Conservation (phyloP, 2,797 vertebrate genomes). For the Micropoecilia bifurca region DNA sequence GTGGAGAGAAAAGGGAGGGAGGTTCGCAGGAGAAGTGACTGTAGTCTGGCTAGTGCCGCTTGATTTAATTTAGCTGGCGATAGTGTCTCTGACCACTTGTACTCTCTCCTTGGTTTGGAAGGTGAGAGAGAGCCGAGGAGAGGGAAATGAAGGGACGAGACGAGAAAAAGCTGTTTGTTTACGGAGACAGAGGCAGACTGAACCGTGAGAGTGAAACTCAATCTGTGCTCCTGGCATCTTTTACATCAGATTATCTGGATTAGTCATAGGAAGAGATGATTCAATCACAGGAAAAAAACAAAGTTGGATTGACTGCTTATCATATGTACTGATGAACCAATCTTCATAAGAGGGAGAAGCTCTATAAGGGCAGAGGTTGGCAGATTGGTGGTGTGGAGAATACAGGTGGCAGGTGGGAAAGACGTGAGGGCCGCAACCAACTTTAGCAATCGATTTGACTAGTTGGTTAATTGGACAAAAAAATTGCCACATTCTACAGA, state of each 20-base stretch:
- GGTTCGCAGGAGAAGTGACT: conserved; percentile 63
- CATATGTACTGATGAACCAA: background rate
- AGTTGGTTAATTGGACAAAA: too few species aligned
- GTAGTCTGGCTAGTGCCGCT: conserved; percentile 63
- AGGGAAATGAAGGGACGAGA: conserved; percentile 35
- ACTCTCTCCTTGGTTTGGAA: conserved; percentile 73
- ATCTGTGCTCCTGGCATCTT: background rate
- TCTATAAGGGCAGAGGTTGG: background rate
- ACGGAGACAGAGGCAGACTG: conserved; percentile 22
- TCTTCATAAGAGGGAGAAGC: background rate
- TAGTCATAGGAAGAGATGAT: background rate
- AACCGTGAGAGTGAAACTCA: conserved; percentile 13
- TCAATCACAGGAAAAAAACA: background rate
- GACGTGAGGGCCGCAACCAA: background rate
- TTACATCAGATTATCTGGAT: background rate
- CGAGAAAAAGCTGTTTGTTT: conserved; percentile 59
- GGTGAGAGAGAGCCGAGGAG: conserved; percentile 47
- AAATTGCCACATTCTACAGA: too few species aligned
- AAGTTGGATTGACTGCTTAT: background rate
- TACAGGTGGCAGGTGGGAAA: background rate
- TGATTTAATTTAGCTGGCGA: conserved; percentile 84
- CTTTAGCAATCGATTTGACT: too few species aligned
- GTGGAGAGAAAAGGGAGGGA: conserved; percentile 54
- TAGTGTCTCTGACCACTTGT: conserved; percentile 78
- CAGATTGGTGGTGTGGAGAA: background rate